These are phyloP conservation scores for Sycophila texana DNA, from an alignment of 2,888 invertebrate species.

Conservation along the genomic window DNA sequence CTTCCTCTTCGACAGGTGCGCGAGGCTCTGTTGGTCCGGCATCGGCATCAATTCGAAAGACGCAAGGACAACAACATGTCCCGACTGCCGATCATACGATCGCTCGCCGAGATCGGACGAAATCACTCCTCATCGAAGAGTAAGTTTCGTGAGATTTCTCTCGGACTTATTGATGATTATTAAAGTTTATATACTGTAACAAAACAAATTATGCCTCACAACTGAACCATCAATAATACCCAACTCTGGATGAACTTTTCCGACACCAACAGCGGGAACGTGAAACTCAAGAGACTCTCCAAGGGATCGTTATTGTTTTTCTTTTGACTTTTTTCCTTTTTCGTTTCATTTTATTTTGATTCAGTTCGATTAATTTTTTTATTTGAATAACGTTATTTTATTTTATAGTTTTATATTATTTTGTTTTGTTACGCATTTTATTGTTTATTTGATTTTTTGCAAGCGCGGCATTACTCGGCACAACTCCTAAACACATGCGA, in stretches of 20 bases:
- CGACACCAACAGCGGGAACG: conserved; percentile 44
- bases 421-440: conserved; percentile 56
- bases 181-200: conserved; percentile 43
- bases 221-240: conserved; percentile 48
- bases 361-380: conserved; percentile 39
- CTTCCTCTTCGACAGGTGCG: conserved; percentile 76
- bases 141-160: conserved; percentile 78
- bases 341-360: conserved; percentile 34
- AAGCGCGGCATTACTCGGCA: conserved; percentile 53
- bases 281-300: conserved; percentile 41
- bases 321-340: conserved; percentile 16
- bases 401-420: conserved; percentile 53
- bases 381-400: conserved; percentile 51
- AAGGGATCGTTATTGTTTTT: conserved; percentile 31
- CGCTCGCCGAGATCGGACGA: conserved; percentile 95
- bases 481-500: conserved; percentile 57
- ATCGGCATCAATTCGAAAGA: conserved; percentile 95
- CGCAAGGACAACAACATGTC: conserved; percentile 85
- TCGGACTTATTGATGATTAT: background rate
- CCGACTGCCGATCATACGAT: conserved; percentile 91
- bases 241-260: conserved; percentile 45
- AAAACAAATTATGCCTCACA: conserved; percentile 56
- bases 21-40: conserved; percentile 90
- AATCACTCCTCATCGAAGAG: conserved; percentile 97
- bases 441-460: conserved; percentile 53